Conservation (phyloP, 2,888 invertebrate species). For the Trichopoda pennipes region DNA sequence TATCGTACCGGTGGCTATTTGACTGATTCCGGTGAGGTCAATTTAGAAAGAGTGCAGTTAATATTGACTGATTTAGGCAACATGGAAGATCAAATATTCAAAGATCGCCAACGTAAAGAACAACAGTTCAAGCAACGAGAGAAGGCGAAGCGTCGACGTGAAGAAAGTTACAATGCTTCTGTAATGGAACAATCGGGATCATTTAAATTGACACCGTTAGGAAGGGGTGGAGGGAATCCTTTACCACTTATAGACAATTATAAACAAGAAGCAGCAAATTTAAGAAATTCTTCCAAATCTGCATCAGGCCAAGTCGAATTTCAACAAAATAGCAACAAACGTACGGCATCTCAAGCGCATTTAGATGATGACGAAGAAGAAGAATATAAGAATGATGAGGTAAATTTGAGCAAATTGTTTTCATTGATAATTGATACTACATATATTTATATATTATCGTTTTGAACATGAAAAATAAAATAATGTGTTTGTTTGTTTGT, state of each 20-base stretch:
- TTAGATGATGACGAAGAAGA: slow-evolving; percentile 68
- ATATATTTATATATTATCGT: too few relatives aligned
- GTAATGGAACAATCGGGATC: slow-evolving; percentile 85
- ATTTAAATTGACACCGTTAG: slow-evolving; percentile 88
- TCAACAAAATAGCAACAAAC: slow-evolving; percentile 80
- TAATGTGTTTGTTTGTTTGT: neutral
- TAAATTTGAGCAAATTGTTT: neutral
- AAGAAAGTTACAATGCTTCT: slow-evolving; percentile 83
- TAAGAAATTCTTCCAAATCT: slow-evolving; percentile 79
- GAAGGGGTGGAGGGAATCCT: slow-evolving; percentile 81
- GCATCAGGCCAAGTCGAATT: slow-evolving; percentile 44
- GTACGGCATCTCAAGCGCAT: slow-evolving; percentile 77
- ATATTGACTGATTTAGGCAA: slow-evolving; percentile 96
- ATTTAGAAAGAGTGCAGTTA: slow-evolving; percentile 95
- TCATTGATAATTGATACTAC: too few relatives aligned
- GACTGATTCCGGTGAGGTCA: slow-evolving; percentile 96
- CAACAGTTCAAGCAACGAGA: slow-evolving; percentile 89
- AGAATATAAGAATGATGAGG: slow-evolving; percentile 74
- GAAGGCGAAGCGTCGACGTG: slow-evolving; percentile 85
- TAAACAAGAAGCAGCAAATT: slow-evolving; percentile 86
- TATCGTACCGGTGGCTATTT: slow-evolving; percentile 97
- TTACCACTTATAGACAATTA: slow-evolving; percentile 86
- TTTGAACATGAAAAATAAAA: too few relatives aligned
- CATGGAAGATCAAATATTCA: slow-evolving; percentile 98
- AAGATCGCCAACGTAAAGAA: slow-evolving; percentile 93